phyloP scores from a whole-genome alignment of 2,888 invertebrate species.

The Brachypalpus laphriformis region DNA sequence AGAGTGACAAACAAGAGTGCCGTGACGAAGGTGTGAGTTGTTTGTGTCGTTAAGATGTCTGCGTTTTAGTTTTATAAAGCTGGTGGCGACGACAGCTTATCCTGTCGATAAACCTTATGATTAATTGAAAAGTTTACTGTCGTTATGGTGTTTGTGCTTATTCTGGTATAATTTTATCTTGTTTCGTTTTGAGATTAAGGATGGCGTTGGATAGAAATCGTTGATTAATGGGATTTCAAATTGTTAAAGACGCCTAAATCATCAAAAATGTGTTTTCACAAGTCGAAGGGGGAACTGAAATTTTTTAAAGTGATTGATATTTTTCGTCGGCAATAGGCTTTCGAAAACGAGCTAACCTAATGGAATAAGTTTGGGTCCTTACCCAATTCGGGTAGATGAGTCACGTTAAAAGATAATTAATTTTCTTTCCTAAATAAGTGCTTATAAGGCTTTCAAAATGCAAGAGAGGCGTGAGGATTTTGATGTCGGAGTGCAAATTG shows the following conservation, averaged over 20 bases:
- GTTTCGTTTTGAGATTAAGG: constrained; percentile 26
- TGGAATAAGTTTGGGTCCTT: constrained; percentile 9
- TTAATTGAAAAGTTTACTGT: constrained; percentile 60
- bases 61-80: constrained; percentile 38
- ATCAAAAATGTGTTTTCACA: not conserved
- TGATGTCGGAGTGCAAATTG: no score
- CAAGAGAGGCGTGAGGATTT: no score
- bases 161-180: constrained; percentile 40
- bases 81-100: constrained; percentile 61
- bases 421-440: not conserved
- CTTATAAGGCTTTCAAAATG: not conserved
- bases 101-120: constrained; percentile 61
- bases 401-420: constrained; percentile 6
- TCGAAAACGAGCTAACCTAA: not conserved
- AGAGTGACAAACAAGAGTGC: constrained; percentile 4
- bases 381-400: not conserved
- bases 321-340: not conserved
- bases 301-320: constrained; percentile 13
- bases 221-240: constrained; percentile 49
- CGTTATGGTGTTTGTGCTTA: constrained; percentile 38
- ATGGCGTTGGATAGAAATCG: constrained; percentile 5
- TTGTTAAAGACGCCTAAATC: constrained; percentile 29
- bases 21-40: not conserved
- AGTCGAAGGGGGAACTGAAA: not conserved
- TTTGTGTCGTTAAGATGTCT: constrained; percentile 31